These are phyloP conservation scores for Drosophila formosana DNA, from an alignment of 2,888 invertebrate genomes.

Conservation along the genomic window DNA sequence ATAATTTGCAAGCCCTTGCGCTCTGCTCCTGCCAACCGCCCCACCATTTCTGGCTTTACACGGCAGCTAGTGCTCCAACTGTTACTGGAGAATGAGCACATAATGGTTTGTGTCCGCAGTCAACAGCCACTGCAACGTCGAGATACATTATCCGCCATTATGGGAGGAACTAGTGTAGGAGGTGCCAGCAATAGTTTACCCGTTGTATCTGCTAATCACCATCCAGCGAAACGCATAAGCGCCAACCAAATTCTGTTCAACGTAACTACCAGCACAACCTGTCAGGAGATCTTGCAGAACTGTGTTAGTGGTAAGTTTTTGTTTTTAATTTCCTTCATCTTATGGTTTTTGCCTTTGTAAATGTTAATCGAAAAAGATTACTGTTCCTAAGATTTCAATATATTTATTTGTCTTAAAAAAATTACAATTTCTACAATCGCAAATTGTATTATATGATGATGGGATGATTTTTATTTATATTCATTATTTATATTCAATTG, in stretches of 20 bases:
- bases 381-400: too few relatives aligned
- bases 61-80: constrained; percentile 94
- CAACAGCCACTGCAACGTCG: constrained; percentile 82
- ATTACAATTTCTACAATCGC: too few relatives aligned
- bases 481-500: constrained; percentile 40
- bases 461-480: background rate
- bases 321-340: background rate
- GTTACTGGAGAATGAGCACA: constrained; percentile 93
- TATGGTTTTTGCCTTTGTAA: background rate
- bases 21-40: constrained; percentile 52
- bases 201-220: constrained; percentile 84
- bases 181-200: constrained; percentile 67
- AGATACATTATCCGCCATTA: constrained; percentile 71
- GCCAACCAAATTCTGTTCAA: constrained; percentile 90
- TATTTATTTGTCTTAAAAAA: too few relatives aligned
- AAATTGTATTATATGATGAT: background rate
- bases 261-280: constrained; percentile 91
- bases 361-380: background rate
- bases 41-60: constrained; percentile 92
- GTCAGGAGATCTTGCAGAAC: constrained; percentile 90
- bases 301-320: constrained; percentile 85
- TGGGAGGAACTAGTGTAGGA: constrained; percentile 40
- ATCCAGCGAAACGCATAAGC: constrained; percentile 91
- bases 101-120: constrained; percentile 90
- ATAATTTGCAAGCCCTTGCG: constrained; percentile 66